Evolutionary conservation across 2,113 vertebrate species (phyloP).

Genomic region (Pardalotus punctatus): DNA sequence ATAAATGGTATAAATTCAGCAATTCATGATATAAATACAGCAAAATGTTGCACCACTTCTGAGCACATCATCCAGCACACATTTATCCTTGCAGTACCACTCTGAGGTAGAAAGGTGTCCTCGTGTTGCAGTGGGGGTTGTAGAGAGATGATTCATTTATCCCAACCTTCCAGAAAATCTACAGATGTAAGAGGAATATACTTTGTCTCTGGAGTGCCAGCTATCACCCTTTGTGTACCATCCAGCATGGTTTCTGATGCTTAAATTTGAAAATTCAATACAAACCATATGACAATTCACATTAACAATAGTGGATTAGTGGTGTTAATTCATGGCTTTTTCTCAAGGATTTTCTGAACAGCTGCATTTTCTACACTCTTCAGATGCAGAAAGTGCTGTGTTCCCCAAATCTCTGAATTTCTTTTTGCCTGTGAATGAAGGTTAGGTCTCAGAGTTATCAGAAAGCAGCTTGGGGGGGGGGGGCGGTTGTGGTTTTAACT

Average conservation of each 20-base stretch:
- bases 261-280: neutral
- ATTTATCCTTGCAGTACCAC: neutral
- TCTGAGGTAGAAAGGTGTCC: neutral
- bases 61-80: neutral
- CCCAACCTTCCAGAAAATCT: neutral
- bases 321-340: neutral
- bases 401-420: neutral
- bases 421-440: neutral
- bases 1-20: neutral
- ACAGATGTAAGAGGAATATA: neutral
- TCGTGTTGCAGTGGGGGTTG: neutral
- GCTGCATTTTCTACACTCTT: neutral
- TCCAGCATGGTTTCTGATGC: neutral
- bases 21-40: neutral
- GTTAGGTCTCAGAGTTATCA: neutral
- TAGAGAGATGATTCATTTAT: neutral
- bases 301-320: neutral
- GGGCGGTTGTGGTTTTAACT: neutral
- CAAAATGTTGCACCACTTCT: neutral
- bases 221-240: neutral
- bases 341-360: neutral
- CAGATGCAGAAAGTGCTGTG: neutral
- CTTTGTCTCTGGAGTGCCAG: neutral
- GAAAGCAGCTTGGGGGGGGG: neutral
- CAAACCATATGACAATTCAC: neutral